Conservation (phyloP, 2,113 vertebrate species). For the Butorides virescens region DNA sequence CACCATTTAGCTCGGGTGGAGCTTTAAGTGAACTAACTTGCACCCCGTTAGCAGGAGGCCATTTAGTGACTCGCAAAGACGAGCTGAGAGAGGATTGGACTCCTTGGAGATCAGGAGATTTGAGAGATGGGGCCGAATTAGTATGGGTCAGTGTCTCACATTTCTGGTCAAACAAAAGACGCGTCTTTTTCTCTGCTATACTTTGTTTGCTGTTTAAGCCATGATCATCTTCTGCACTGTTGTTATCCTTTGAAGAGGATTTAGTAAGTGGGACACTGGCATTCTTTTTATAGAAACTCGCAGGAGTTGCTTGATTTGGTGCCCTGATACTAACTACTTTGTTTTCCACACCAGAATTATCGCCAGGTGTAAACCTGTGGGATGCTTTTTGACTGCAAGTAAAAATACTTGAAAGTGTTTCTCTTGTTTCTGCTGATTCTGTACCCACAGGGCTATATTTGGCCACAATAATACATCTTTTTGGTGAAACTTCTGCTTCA, state of each 20-base stretch:
- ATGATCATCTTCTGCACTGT: neutral
- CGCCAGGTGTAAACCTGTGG: neutral
- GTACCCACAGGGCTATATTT: neutral
- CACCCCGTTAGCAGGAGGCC: neutral
- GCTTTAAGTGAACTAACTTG: neutral
- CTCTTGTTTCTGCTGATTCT: neutral
- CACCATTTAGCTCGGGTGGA: neutral
- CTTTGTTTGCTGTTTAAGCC: slow-evolving; percentile 19
- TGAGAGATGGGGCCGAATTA: neutral
- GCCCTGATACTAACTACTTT: neutral
- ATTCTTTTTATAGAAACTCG: slow-evolving; percentile 20
- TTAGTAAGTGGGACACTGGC: neutral
- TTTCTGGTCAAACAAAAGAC: neutral
- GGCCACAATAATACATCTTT: neutral
- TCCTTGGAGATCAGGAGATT: neutral
- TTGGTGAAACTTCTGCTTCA: neutral
- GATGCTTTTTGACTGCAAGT: neutral
- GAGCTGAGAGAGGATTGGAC: neutral
- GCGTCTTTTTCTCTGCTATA: neutral
- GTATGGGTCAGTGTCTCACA: neutral
- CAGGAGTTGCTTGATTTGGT: neutral
- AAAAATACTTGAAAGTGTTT: neutral
- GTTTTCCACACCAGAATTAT: neutral
- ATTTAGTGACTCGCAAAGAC: neutral
- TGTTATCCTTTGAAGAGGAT: slow-evolving; percentile 19